Evolutionary conservation across 2,113 vertebrate genomes (phyloP), one percentile per base, ranked within the genome.

Genomic region (Apodemus sylvaticus): DNA sequence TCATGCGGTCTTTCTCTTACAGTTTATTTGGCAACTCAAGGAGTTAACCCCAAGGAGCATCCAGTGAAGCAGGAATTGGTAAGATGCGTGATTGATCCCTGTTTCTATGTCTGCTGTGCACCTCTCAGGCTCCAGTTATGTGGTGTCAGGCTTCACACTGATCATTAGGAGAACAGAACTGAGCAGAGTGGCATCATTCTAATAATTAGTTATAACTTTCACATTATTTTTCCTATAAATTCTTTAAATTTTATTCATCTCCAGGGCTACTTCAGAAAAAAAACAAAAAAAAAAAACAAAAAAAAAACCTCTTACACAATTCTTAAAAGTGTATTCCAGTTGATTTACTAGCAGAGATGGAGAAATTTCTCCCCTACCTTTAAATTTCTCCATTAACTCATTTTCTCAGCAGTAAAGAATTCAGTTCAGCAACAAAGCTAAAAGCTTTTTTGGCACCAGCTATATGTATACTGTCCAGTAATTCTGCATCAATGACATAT

Each of bases 51-150:
- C 42, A 99, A 99, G 98, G 99, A 99, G 17, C 99, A 99, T 98
- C 99, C 99, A 93, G 99, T 99, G 96, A 99, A 99, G 98, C 99
- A 99, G 92, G 99, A 99, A 90, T 94, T 99, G 99, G 99, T 99
- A 98, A 98, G 99, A 90, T 20, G 31, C 48, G 42, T 48, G 62
- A 48, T 22, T 68, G 48, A 13, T 66, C 42, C 10, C 17, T 48
- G 17, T 94, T 96, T 91, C 51, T 81, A 0, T 53, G 92, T 58
- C 24, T 64, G 91, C 94, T 91, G 39, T 70, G 29, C 48, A 96
- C 71, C 87, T 95, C 62, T 92, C 77, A n/a, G 79, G 95, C 94
- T 93, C 87, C 71, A 92, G 24, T 86, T 0, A 0, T 0, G 64
- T 19, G 86, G n/a, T n/a, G n/a, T n/a, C n/a, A n/a, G n/a, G n/a